Evolutionary conservation across 2,797 vertebrate genomes (phyloP).

Genomic region (Xiphorhynchus erythropygius): DNA sequence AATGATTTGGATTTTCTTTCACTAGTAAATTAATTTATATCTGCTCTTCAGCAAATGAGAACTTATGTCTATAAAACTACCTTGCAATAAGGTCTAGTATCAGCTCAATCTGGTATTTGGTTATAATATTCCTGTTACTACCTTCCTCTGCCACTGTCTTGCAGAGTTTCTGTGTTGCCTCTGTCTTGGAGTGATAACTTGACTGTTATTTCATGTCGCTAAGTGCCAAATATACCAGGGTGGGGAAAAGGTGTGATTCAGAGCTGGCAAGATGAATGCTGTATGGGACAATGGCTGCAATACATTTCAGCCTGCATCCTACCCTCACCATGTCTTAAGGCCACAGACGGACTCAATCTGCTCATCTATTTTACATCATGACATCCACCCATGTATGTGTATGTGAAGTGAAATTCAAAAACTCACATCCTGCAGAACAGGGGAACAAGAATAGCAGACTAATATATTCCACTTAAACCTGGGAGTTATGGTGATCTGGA

Average conservation of each 20-base stretch:
- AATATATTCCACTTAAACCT: neutral
- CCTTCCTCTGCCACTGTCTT: rapidly evolving
- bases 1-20: neutral
- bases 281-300: neutral
- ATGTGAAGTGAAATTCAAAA: neutral
- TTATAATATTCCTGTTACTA: neutral
- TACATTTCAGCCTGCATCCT: neutral
- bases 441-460: neutral
- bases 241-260: neutral
- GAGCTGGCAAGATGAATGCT: neutral
- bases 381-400: neutral
- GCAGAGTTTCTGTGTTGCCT: neutral
- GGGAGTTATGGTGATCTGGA: neutral
- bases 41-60: neutral
- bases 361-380: neutral
- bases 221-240: neutral
- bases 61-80: neutral
- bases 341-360: neutral
- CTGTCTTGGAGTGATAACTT: neutral
- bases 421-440: neutral
- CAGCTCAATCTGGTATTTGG: neutral
- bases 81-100: neutral
- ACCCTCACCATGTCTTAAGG: neutral
- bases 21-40: neutral
- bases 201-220: neutral